Base-by-base conservation (phyloP, 2,113 vertebrate genomes). In the Xiphophorus hellerii region DNA sequence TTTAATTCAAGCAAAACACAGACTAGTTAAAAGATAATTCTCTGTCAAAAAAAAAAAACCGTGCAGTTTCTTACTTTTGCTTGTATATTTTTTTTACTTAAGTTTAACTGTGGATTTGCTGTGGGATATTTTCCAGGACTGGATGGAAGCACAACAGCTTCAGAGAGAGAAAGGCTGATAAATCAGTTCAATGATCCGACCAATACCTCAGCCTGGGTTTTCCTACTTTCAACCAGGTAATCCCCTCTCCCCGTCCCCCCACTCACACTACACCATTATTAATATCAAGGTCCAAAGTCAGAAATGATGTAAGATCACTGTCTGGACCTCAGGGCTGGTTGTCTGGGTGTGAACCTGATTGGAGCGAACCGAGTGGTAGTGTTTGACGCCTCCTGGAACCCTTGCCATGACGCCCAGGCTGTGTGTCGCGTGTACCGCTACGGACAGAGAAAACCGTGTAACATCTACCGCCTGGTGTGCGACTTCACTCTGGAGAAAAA, bases 301-400 rank as follows among this genome's bases (percentile, higher is more conserved):
- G 51, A n/a, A 11, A 58, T 58, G 7, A 9, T 25, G 51, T 58
- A 58, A n/a, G 9, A 9, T 58, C 51, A 25, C 62, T 12, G 0
- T 66, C 3, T 61, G 73, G 10, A 27, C 31, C 35, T 63, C 82
- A 99, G 97, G 89, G 97, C 97, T 60, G 97, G 97, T 6, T 98
- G 97, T 87, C 92, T 99, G 84, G 97, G 97, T 20, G 97, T 99
- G 76, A 99, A 99, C 91, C 93, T 99, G 90, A 96, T 99, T 22
- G 97, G 97, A 61, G 97, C 97, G 5, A 99, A 98, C 89, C 95
- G 97, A 0, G 97, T 99, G 87, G 96, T 99, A 84, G 97, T 99
- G 69, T 98, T 99, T 60, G 97, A 99, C 0, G 97, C 97, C 73
- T 99, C 97, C 69, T 99, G 97, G 97, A 99, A 99, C 89, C 97